These are phyloP conservation scores for Argentina silus DNA, from an alignment of 2,797 vertebrate genomes.

Conservation along the genomic window DNA sequence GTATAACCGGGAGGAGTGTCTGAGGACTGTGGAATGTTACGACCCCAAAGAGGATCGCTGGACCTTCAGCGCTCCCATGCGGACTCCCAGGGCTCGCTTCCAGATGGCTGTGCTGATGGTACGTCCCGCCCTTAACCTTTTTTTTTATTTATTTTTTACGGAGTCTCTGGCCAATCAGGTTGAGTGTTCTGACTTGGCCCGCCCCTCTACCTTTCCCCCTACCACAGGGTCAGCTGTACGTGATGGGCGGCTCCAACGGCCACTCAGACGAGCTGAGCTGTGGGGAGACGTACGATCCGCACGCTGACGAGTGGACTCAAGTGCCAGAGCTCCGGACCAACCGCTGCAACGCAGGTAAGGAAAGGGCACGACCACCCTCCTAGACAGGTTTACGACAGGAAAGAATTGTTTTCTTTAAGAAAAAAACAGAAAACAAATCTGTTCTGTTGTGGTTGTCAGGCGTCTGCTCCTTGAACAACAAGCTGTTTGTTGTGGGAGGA, in stretches of 20 bases:
- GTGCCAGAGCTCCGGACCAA: constrained; percentile 95
- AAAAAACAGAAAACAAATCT: no score
- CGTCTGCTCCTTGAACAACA: constrained; percentile 92
- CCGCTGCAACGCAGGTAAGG: constrained; percentile 94
- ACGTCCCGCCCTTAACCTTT: constrained; percentile 19
- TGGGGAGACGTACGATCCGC: constrained; percentile 92
- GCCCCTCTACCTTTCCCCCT: background rate
- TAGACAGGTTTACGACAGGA: background rate
- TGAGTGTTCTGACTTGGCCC: background rate
- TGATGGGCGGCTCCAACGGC: constrained; percentile 96
- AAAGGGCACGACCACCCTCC: background rate
- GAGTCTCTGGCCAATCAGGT: background rate
- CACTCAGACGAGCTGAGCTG: constrained; percentile 97
- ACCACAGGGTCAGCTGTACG: constrained; percentile 90
- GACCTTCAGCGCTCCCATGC: constrained; percentile 96
- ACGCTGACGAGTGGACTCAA: constrained; percentile 89
- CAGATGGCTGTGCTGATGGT: constrained; percentile 99
- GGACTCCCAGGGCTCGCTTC: constrained; percentile 95
- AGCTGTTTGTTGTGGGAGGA: constrained; percentile 93
- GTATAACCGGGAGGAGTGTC: constrained; percentile 97
- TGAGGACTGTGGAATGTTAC: constrained; percentile 97
- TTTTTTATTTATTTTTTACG: background rate
- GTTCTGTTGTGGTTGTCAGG: constrained; percentile 71
- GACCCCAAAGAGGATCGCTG: constrained; percentile 88
- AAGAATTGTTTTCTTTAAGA: no score